A percentile compares a stretch with the other conserved stretches of the same genome.
Evolutionary conservation across 2,797 vertebrate species (phyloP).

Genomic region (Carapus acus): DNA sequence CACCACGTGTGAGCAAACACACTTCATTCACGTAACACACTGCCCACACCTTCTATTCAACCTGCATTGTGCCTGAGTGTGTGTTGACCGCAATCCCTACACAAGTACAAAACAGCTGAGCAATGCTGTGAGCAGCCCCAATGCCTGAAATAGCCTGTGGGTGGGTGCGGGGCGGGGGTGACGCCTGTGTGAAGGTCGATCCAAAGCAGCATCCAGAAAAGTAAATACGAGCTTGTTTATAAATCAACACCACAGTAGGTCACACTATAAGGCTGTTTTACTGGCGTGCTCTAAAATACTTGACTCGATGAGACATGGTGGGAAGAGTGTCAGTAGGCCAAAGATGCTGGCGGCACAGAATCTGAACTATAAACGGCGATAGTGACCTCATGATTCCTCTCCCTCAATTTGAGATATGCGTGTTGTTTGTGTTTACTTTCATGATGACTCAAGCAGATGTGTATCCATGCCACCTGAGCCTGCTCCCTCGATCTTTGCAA

Average conservation of each 20-base stretch:
- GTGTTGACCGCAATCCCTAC: slow-evolving; percentile 23
- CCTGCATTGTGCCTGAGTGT: background rate
- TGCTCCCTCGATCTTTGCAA: background rate
- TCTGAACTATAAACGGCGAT: background rate
- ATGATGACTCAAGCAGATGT: background rate
- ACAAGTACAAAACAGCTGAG: slow-evolving; percentile 59
- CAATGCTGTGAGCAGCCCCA: slow-evolving; percentile 38
- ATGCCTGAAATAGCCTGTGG: slow-evolving; percentile 66
- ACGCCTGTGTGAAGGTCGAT: slow-evolving; percentile 74
- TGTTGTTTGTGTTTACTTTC: background rate
- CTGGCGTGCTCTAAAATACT: background rate
- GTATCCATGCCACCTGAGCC: background rate
- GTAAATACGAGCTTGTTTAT: slow-evolving; percentile 36
- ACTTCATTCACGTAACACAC: no score
- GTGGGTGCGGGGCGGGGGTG: slow-evolving; percentile 48
- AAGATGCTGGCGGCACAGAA: background rate
- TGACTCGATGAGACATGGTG: background rate
- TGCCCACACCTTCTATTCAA: background rate
- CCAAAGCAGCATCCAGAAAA: slow-evolving; percentile 35
- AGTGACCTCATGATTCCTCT: no score
- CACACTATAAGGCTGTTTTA: slow-evolving; percentile 11
- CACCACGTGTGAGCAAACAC: background rate
- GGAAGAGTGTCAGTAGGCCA: background rate
- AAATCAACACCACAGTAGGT: slow-evolving; percentile 31
- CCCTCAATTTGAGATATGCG: no score